Conservation (phyloP, 2,888 invertebrate genomes). For the Tyria jacobaeae region DNA sequence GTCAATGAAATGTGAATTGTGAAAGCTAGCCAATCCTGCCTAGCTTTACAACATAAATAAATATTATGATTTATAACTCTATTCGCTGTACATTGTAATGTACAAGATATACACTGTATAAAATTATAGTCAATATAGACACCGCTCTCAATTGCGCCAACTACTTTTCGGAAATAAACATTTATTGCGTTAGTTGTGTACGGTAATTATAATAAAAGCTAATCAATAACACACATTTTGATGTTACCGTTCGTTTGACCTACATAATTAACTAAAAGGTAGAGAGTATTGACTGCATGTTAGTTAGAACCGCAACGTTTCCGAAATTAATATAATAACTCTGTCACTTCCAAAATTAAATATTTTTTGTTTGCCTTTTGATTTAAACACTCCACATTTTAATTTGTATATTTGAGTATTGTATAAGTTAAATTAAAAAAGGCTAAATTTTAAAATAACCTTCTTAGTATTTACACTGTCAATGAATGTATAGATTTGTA, state of each 20-base stretch:
- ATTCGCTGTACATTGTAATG: constrained; percentile 50
- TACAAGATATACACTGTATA: constrained; percentile 1
- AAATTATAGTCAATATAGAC: constrained; percentile 64
- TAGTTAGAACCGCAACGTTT: neutral
- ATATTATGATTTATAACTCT: constrained; percentile 62
- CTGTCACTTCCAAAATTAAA: neutral
- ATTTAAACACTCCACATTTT: neutral
- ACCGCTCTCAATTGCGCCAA: constrained; percentile 55
- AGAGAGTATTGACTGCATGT: constrained; percentile 13
- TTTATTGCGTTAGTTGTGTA: constrained; percentile 46
- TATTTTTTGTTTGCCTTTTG: neutral
- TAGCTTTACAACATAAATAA: constrained; percentile 65
- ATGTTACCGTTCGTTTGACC: constrained; percentile 43
- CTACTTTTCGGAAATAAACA: constrained; percentile 55
- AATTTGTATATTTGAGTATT: too few species aligned
- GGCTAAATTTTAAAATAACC: too few species aligned
- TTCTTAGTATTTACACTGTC: neutral
- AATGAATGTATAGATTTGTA: too few species aligned
- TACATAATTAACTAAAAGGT: constrained; percentile 32
- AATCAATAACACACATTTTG: constrained; percentile 40
- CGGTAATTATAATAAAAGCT: constrained; percentile 50
- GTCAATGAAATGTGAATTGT: constrained; percentile 57
- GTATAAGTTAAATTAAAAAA: too few species aligned
- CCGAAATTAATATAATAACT: neutral
- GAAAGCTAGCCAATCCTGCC: constrained; percentile 61